Base-by-base conservation (phyloP, 2,797 vertebrate species). In the Echiichthys vipera region DNA sequence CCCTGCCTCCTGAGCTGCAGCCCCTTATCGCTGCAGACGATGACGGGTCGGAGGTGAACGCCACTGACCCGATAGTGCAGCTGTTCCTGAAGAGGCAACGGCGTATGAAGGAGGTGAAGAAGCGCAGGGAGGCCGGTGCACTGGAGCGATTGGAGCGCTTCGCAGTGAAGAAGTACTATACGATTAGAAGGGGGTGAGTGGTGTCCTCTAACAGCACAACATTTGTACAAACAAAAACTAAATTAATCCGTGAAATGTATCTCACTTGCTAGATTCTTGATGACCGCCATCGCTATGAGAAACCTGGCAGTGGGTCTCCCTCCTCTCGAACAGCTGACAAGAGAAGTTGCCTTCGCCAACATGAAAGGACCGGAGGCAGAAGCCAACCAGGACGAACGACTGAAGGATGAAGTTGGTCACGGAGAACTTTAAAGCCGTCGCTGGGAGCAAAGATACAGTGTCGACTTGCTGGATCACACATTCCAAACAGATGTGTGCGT, bases 1-100 rank as follows among this genome's bases (percentile, higher is more conserved):
- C 96, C 9, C 93, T 99, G 27, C 95, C 97, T 40, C 96, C 96
- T 0, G 97, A 98, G 92, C 93, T 99, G 80, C 95, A 95, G 77
- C 96, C 96, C 6, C 89, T 99, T 2, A 42, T 96, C 14, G 91
- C 92, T 5, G 95, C 94, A 0, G 91, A 93, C 0, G 86, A 88
- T 2, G 85, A 88, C 2, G 81, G 76, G 0, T 58, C 91, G 0
- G 92, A 95, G 2, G 85, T 94, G 37, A 91, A 91, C 0, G 81
- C 89, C n/a, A 93, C 92, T 0, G 96, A 97, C 77, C 97, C 96
- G 0, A 50, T 98, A 0, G 95, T 98, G 7, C 88, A 89, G 11
- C 89, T 96, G 7, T 97, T 97, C 85, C 90, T 98, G 39, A 96
- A 93, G 56, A 93, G 96, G 27, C 95, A 97, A 88, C 94, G 80